Evolutionary conservation across 2,113 vertebrate species (phyloP).

Genomic region (Elgaria multicarinata): DNA sequence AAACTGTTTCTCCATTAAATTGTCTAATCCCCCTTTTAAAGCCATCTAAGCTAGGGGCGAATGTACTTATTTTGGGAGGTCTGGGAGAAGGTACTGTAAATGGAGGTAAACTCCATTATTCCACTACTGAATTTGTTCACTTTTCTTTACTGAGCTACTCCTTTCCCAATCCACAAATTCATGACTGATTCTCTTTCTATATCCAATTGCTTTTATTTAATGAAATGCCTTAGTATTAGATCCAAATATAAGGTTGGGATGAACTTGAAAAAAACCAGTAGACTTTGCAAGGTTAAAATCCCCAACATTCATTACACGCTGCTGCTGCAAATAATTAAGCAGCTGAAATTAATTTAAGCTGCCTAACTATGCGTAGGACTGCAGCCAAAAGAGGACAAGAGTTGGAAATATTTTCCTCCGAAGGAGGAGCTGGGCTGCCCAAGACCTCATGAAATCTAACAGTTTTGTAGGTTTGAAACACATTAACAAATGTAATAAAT

Average conservation of each 20-base stretch:
- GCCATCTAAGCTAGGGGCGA: background rate
- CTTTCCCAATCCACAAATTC: background rate
- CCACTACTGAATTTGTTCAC: background rate
- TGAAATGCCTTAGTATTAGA: background rate
- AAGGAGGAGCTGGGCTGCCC: background rate
- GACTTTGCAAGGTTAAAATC: background rate
- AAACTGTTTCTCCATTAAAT: background rate
- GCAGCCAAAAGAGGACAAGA: background rate
- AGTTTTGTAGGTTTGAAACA: background rate
- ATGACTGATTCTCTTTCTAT: background rate
- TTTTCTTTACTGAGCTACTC: background rate
- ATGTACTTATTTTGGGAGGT: background rate
- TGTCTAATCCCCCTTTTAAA: background rate
- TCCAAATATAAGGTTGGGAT: background rate
- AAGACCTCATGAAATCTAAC: background rate
- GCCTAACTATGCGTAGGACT: background rate
- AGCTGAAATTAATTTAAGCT: background rate
- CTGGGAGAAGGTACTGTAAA: background rate
- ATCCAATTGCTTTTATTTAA: background rate
- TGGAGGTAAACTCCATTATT: background rate
- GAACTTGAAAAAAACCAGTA: background rate
- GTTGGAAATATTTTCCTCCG: background rate
- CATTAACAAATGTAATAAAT: background rate
- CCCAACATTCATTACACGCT: background rate
- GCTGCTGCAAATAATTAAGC: background rate